Evolutionary conservation across 1,140 invertebrate species (phyloP), one percentile per base, ranked within the genome.

Genomic region (Euwallacea fornicatus): DNA sequence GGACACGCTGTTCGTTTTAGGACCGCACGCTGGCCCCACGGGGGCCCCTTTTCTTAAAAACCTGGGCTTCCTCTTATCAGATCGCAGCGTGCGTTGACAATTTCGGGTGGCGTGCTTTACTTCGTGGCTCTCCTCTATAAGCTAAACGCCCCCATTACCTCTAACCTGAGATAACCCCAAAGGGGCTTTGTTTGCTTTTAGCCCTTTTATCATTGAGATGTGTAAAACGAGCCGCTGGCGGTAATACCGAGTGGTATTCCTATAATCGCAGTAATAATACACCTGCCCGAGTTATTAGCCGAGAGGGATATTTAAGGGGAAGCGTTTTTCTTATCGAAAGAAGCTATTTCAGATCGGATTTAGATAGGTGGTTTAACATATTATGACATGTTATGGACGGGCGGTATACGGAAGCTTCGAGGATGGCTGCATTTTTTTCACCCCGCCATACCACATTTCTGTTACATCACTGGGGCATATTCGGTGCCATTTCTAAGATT

Each of bases 31-130:
- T 64, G 73, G 47, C 55, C 59, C 46, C 13, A 13, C 21, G 9
- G 65, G 61, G 60, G 56, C 70, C 74, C 75, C 77, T 76, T 76
- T 74, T 62, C 71, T 42, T 63, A 58, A 33, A 58, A 74, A 56
- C 69, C 72, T 72, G 73, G 64, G 76, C 73, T 75, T 73, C 78
- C 76, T 67, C 63, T 80, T 80, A 81, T 80, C 80, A 80, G 80
- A 80, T 80, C 80, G 78, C 79, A 69, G 75, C 80, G 78, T 78
- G 80, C 46, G 67, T 80, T 80, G 79, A 80, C 79, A 80, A 80
- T 81, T 81, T 69, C 42, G 50, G 47, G 41, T n/a, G 41, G 13
- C 21, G 21, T 33, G 21, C 21, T 33, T 33, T 33, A 33, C 21
- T 33, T 33, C 21, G 21, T 33, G 21, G 21, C 21, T 33, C 21